Conservation (phyloP, 2,888 invertebrate genomes). For the Tetragonula carbonaria region DNA sequence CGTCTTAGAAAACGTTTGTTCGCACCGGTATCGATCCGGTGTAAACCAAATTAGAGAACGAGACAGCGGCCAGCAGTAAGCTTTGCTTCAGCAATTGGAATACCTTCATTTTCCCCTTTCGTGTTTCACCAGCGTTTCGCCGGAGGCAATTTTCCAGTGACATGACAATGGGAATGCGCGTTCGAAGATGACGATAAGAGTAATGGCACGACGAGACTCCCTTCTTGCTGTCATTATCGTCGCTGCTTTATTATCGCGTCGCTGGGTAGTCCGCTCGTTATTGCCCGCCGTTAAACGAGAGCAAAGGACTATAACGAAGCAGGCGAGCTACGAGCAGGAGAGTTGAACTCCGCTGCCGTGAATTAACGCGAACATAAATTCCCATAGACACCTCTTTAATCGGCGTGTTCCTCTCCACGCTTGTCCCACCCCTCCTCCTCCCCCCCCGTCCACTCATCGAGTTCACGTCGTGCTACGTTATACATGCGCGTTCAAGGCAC, state of each 20-base stretch:
- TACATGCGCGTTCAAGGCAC: slow-evolving; percentile 29
- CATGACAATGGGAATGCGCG: slow-evolving; percentile 57
- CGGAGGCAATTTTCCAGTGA: slow-evolving; percentile 51
- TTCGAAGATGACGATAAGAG: slow-evolving; percentile 69
- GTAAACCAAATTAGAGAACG: slow-evolving; percentile 19
- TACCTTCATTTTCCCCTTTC: slow-evolving; percentile 21
- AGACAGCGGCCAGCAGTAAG: not conserved
- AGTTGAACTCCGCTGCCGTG: slow-evolving; percentile 56
- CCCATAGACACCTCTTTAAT: slow-evolving; percentile 74
- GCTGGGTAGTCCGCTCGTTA: slow-evolving; percentile 68
- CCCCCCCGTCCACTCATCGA: not conserved
- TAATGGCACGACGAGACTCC: slow-evolving; percentile 59
- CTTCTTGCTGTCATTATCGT: slow-evolving; percentile 69
- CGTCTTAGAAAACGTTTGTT: slow-evolving; percentile 1
- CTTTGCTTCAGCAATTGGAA: not conserved
- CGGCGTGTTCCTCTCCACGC: slow-evolving; percentile 65
- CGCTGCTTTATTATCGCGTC: slow-evolving; percentile 71
- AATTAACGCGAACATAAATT: slow-evolving; percentile 75
- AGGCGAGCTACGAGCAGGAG: slow-evolving; percentile 20
- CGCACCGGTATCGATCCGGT: slow-evolving; percentile 28
- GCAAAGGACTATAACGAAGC: slow-evolving; percentile 73
- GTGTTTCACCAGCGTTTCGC: slow-evolving; percentile 27
- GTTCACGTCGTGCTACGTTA: slow-evolving; percentile 35
- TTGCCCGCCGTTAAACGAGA: slow-evolving; percentile 74
- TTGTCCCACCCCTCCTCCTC: slow-evolving; percentile 18